Evolutionary conservation across 2,888 invertebrate genomes (phyloP).

Genomic region (Apodemia hepburni): DNA sequence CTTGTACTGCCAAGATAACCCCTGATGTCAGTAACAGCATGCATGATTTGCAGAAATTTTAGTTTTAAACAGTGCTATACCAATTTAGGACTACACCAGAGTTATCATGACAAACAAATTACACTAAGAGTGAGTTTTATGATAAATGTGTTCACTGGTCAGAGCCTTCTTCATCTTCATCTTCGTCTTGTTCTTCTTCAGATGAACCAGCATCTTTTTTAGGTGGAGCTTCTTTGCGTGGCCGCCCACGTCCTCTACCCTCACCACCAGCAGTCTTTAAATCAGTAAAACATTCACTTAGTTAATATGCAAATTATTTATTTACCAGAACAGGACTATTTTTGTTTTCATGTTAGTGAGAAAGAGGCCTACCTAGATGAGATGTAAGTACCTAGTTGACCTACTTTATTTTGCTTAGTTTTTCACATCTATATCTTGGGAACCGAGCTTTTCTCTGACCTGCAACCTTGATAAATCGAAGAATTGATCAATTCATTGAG

Average conservation of each 20-base stretch:
- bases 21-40: conserved; percentile 37
- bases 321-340: too few species aligned
- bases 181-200: conserved; percentile 74
- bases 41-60: conserved; percentile 33
- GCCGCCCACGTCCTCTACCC: conserved; percentile 68
- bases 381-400: too few species aligned
- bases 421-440: too few species aligned
- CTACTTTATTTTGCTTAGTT: too few species aligned
- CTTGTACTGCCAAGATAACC: conserved; percentile 68
- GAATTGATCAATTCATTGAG: too few species aligned
- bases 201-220: conserved; percentile 72
- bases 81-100: conserved; percentile 35
- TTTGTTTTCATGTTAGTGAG: too few species aligned
- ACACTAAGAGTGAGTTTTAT: conserved; percentile 63
- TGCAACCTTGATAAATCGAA: too few species aligned
- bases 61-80: conserved; percentile 41
- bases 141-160: conserved; percentile 69
- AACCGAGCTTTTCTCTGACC: too few species aligned
- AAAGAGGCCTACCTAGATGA: too few species aligned
- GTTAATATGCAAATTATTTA: too few species aligned
- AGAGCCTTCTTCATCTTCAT: conserved; percentile 74
- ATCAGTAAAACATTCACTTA: neutral
- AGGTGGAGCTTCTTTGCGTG: conserved; percentile 72
- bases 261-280: conserved; percentile 59
- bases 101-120: conserved; percentile 73